Percentiles rank a stretch among this genome's conserved stretches.
Conservation (phyloP, 2,113 vertebrate species). For the Calidris pugnax region DNA sequence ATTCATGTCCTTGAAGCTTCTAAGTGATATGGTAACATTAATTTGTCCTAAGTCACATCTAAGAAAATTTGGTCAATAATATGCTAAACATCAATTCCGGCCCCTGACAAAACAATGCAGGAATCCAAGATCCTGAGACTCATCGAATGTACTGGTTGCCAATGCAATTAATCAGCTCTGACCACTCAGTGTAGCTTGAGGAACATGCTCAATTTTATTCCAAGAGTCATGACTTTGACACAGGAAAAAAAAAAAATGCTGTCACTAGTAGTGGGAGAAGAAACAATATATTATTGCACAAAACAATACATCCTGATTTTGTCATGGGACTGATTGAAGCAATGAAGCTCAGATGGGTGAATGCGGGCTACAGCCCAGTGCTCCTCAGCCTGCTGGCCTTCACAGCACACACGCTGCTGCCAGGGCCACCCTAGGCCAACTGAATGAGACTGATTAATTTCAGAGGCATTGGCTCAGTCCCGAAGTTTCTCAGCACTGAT, state of each 20-base stretch:
- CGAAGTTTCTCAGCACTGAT: background rate
- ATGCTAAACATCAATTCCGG: background rate
- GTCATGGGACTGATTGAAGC: background rate
- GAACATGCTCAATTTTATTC: background rate
- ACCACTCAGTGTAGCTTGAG: background rate
- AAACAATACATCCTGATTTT: background rate
- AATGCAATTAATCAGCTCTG: conserved; percentile 8
- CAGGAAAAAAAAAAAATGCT: background rate
- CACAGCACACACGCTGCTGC: background rate
- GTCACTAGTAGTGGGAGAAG: background rate
- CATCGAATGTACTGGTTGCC: background rate
- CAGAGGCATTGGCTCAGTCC: background rate
- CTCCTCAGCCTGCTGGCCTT: background rate
- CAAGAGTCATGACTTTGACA: background rate
- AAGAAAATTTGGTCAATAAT: background rate
- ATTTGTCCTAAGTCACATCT: background rate
- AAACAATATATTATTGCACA: background rate
- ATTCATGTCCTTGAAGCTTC: background rate
- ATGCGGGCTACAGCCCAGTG: background rate
- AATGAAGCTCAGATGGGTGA: background rate
- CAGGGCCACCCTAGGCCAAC: background rate
- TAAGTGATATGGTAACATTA: conserved; percentile 10
- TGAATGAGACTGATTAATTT: background rate
- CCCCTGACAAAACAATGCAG: background rate
- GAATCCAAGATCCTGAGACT: conserved; percentile 21